phyloP scores from a whole-genome alignment of 2,113 vertebrate genomes.

The Istiophorus platypterus region DNA sequence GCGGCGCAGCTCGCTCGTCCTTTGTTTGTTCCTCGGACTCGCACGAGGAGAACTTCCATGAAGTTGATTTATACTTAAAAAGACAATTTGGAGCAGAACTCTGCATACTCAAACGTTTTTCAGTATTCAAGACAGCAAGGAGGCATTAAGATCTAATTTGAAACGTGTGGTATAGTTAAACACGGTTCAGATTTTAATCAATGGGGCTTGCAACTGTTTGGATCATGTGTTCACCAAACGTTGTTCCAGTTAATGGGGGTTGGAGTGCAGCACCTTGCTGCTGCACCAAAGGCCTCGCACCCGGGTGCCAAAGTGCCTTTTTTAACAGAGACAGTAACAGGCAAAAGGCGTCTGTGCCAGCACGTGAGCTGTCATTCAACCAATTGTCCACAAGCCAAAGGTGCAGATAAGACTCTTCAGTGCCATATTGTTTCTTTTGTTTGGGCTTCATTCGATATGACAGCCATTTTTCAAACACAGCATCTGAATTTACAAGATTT shows the following conservation, averaged over 20 bases:
- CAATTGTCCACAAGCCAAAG: slow-evolving; percentile 40
- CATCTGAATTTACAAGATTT: slow-evolving; percentile 43
- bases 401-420: slow-evolving; percentile 15
- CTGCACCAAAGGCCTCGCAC: slow-evolving; percentile 58
- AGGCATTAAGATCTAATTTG: slow-evolving; percentile 48
- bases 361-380: slow-evolving; percentile 49
- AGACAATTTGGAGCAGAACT: slow-evolving; percentile 43
- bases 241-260: slow-evolving; percentile 38
- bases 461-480: slow-evolving; percentile 42
- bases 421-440: neutral
- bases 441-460: slow-evolving; percentile 33
- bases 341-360: slow-evolving; percentile 28
- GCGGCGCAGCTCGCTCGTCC: slow-evolving; percentile 37
- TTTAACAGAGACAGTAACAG: slow-evolving; percentile 48
- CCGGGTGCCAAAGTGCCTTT: slow-evolving; percentile 52
- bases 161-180: slow-evolving; percentile 45
- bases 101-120: slow-evolving; percentile 42
- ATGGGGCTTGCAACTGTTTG: slow-evolving; percentile 47
- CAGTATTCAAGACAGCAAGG: slow-evolving; percentile 20
- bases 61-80: slow-evolving; percentile 39
- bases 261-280: slow-evolving; percentile 37
- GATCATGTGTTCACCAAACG: slow-evolving; percentile 65
- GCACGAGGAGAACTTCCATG: slow-evolving; percentile 13
- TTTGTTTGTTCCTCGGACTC: slow-evolving; percentile 39
- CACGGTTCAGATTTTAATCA: slow-evolving; percentile 34